Conservation (phyloP, 2,888 invertebrate species). For the Pocota personata region DNA sequence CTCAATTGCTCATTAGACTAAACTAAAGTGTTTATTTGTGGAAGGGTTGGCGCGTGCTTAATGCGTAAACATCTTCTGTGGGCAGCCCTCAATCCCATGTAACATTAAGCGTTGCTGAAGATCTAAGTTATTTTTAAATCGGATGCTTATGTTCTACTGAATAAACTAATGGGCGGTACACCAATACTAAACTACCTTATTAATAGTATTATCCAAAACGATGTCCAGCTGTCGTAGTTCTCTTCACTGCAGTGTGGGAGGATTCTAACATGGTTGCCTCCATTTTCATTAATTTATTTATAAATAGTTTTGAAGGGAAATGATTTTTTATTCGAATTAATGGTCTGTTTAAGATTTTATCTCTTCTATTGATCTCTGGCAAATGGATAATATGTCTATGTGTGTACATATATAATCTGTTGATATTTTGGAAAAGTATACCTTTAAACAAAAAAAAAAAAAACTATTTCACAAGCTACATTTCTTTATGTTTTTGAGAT, state of each 20-base stretch:
- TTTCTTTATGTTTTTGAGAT: too few relatives aligned
- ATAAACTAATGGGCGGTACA: constrained; percentile 60
- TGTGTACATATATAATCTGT: too few relatives aligned
- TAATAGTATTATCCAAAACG: constrained; percentile 32
- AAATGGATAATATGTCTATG: too few relatives aligned
- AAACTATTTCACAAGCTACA: too few relatives aligned
- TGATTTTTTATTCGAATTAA: background rate
- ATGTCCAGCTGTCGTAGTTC: constrained; percentile 31
- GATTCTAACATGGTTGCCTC: constrained; percentile 1
- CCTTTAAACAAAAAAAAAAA: too few relatives aligned
- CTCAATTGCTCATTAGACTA: background rate
- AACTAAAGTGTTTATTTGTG: background rate
- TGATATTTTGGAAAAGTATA: too few relatives aligned
- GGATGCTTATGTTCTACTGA: background rate
- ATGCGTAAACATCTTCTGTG: constrained; percentile 46
- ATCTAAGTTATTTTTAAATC: constrained; percentile 35
- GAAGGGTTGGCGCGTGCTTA: constrained; percentile 45
- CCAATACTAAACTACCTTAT: constrained; percentile 44
- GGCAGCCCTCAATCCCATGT: background rate
- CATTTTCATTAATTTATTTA: constrained; percentile 4
- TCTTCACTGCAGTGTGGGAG: background rate
- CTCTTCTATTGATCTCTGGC: background rate
- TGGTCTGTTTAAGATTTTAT: background rate
- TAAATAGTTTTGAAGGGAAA: background rate
- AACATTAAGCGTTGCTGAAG: background rate